Evolutionary conservation across 1,140 invertebrate species (phyloP), one percentile per base, ranked within the genome.

Genomic region (Drosophila pseudoobscura): DNA sequence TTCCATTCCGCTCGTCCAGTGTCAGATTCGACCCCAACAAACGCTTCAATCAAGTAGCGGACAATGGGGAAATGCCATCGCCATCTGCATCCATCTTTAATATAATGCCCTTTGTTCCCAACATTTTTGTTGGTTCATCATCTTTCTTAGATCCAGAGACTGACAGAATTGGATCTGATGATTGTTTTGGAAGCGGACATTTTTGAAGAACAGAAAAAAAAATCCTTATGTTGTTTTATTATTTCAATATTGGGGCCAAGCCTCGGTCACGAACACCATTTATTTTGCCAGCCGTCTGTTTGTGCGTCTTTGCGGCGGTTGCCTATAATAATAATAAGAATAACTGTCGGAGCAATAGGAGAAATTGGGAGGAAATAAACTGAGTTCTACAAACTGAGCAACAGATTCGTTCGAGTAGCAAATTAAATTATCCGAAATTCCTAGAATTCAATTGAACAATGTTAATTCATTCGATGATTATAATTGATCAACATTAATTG

Each of bases 401-500:
- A 11, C 9, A 11, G 31, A 39, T 13, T 13, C 65, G 68, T 9
- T 69, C 1, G 43, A 69, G 65, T 69, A 51, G 24, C 39, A 69
- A 69, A 69, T 56, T 44, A 56, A 68, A 68, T 69, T 69, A 56
- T 13, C 65, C 26, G 47, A 49, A 56, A 69, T 69, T 57, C 52
- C 63, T 26, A 15, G 55, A 57, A 68, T 69, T 68, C 56, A 68
- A 69, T 68, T 69, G 66, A 41, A 50, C 17, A 56, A 57, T 69
- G 17, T 69, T 69, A 45, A 43, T 55, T 69, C 39, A 69, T 69
- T 57, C 64, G 66, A 69, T 69, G 35, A 39, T 39, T 5, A 3
- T 13, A 69, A 69, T 69, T 69, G 66, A 69, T 69, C 20, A 17
- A 26, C 68, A 69, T 69, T 69, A 69, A 69, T 69, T 69, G 35